phyloP scores from a whole-genome alignment of 2,888 invertebrate genomes.

The Drosophila robusta region DNA sequence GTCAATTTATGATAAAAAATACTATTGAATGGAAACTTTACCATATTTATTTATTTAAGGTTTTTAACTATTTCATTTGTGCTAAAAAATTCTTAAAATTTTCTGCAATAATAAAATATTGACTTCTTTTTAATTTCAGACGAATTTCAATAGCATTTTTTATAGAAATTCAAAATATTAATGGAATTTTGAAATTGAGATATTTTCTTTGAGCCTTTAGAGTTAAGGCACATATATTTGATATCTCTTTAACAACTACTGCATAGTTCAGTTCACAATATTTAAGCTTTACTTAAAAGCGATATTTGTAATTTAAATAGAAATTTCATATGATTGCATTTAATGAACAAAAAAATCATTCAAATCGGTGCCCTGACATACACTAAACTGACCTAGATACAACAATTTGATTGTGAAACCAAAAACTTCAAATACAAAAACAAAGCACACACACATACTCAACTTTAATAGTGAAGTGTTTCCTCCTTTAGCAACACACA shows the following conservation, averaged over 20 bases:
- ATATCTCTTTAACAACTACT: not conserved
- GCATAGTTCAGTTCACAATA: not conserved
- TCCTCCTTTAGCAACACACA: slow-evolving; percentile 5
- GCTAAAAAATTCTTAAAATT: too few species aligned
- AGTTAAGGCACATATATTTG: too few species aligned
- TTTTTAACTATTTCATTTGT: too few species aligned
- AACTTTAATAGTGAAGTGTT: slow-evolving; percentile 18
- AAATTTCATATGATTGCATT: slow-evolving; percentile 1
- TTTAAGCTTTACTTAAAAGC: not conserved
- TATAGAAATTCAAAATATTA: too few species aligned
- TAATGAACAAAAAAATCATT: slow-evolving; percentile 6
- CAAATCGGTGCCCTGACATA: slow-evolving; percentile 12
- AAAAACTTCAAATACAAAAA: slow-evolving; percentile 7
- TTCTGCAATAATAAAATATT: too few species aligned
- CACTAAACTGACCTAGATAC: slow-evolving; percentile 35
- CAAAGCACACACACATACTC: slow-evolving; percentile 5
- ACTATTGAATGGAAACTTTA: too few species aligned
- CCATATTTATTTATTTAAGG: too few species aligned
- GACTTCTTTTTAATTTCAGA: too few species aligned
- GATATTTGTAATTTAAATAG: not conserved
- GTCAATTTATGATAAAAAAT: too few species aligned
- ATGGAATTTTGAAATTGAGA: too few species aligned
- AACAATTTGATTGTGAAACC: slow-evolving; percentile 7
- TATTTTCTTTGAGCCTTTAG: too few species aligned
- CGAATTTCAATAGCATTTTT: too few species aligned